These are phyloP conservation scores for Biston betularia DNA, from an alignment of 2,888 invertebrate species.

Conservation along the genomic window DNA sequence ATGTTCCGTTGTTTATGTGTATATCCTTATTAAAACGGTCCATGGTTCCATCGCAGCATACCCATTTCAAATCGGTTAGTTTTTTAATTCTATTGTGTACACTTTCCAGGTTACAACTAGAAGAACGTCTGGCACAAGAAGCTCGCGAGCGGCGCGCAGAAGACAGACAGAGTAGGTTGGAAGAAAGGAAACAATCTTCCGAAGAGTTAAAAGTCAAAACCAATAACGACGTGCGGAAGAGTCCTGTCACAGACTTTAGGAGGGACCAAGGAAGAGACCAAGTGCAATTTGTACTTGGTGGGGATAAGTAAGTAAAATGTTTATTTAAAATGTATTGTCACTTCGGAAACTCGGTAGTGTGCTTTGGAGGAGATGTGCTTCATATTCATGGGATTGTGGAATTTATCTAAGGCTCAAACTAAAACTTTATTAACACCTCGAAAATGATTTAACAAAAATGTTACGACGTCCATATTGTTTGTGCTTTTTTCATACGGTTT, in stretches of 20 bases:
- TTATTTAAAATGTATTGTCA: too few relatives aligned
- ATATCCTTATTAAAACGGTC: neutral
- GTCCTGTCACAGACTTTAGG: conserved; percentile 68
- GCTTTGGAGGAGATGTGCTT: neutral
- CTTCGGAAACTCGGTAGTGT: neutral
- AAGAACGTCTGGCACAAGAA: conserved; percentile 78
- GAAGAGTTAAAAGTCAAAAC: conserved; percentile 56
- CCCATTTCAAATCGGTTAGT: neutral
- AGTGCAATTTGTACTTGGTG: conserved; percentile 79
- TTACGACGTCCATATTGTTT: too few relatives aligned
- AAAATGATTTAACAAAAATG: too few relatives aligned
- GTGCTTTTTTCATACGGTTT: too few relatives aligned
- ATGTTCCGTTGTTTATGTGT: too few relatives aligned
- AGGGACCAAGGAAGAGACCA: conserved; percentile 72
- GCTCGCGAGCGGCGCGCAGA: conserved; percentile 71
- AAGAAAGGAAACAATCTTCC: conserved; percentile 59
- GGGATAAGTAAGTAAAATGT: conserved; percentile 72
- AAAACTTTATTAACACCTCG: too few relatives aligned
- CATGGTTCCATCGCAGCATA: neutral
- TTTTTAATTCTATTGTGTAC: neutral
- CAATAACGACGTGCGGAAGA: conserved; percentile 69
- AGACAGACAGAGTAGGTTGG: conserved; percentile 55
- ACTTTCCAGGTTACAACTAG: conserved; percentile 70
- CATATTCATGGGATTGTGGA: too few relatives aligned
- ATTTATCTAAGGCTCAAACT: too few relatives aligned